phyloP scores from a whole-genome alignment of 1,140 invertebrate genomes.

The Platorchestia sp. region DNA sequence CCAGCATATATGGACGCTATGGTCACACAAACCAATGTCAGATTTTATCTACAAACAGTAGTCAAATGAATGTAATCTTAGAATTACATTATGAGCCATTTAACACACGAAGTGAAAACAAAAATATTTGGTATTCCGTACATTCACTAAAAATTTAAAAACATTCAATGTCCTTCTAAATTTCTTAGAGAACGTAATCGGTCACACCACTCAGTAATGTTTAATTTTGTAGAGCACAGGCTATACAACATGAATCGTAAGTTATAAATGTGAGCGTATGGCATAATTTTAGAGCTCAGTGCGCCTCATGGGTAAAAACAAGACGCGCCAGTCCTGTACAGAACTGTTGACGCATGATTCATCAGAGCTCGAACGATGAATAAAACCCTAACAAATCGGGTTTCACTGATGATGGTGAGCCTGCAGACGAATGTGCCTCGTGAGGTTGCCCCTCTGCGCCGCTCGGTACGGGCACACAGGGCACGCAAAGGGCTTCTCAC shows the following conservation, averaged over 20 bases:
- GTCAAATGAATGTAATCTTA: background rate
- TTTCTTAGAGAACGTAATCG: background rate
- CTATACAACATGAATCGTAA: background rate
- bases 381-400: background rate
- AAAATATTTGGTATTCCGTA: background rate
- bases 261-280: background rate
- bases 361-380: background rate
- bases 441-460: constrained; percentile 31
- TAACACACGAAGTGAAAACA: background rate
- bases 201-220: background rate
- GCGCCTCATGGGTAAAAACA: background rate
- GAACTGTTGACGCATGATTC: background rate
- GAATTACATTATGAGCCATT: background rate
- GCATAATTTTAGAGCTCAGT: background rate
- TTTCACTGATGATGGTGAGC: background rate
- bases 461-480: background rate
- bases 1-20: background rate
- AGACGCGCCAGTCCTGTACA: background rate
- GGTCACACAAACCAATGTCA: background rate
- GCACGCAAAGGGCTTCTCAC: background rate
- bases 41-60: no score
- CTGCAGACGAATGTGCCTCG: background rate
- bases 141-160: background rate
- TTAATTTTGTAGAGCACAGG: background rate
- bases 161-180: background rate